Evolutionary conservation across 2,113 vertebrate genomes (phyloP).

Genomic region (Tauraco erythrolophus): DNA sequence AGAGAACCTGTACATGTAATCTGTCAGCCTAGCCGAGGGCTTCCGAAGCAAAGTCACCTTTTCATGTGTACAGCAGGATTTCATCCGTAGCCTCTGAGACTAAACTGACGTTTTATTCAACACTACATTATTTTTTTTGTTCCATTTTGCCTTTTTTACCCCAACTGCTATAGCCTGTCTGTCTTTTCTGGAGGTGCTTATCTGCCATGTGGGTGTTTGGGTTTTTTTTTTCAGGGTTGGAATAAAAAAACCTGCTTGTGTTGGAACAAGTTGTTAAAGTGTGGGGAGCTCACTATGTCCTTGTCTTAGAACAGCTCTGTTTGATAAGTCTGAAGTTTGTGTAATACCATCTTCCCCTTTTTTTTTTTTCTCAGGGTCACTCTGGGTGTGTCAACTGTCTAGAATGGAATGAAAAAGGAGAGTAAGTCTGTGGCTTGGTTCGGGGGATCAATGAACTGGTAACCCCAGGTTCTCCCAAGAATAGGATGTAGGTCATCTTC

Average conservation of each 20-base stretch:
- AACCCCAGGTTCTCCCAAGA: not conserved
- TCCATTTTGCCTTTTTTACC: conserved; percentile 1
- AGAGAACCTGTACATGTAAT: not conserved
- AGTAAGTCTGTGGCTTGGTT: conserved; percentile 84
- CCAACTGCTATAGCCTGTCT: not conserved
- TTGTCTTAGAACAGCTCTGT: not conserved
- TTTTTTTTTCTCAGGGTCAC: conserved; percentile 84
- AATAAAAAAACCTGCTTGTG: not conserved
- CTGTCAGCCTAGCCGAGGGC: conserved; percentile 48
- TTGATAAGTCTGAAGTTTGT: conserved; percentile 17
- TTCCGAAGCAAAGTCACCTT: conserved; percentile 50
- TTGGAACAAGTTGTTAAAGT: not conserved
- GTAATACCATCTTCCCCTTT: not conserved
- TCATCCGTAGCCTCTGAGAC: conserved; percentile 3
- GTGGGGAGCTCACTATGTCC: not conserved
- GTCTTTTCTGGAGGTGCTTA: conserved; percentile 5
- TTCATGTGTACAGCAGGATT: not conserved
- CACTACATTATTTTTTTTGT: not conserved
- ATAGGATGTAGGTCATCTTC: not conserved
- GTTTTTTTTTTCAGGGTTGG: not conserved
- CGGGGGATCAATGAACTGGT: not conserved
- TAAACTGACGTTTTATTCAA: conserved; percentile 20
- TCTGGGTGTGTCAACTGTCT: conserved; percentile 98
- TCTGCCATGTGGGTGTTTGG: not conserved
- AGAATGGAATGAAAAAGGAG: conserved; percentile 98